Evolutionary conservation across 2,888 invertebrate species (phyloP).

Genomic region (Leucoptera coffeella): DNA sequence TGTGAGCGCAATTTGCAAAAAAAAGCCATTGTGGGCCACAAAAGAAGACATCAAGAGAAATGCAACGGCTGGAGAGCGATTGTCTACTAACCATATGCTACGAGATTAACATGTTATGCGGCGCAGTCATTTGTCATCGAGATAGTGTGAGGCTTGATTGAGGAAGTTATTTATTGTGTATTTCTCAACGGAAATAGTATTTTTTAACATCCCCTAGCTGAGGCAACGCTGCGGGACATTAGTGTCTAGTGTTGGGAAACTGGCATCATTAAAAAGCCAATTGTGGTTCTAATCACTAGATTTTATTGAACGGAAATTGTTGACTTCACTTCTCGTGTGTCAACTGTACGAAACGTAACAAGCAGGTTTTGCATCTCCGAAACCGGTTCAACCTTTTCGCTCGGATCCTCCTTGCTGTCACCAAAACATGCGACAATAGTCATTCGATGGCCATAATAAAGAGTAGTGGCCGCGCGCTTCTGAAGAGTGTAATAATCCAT

Average conservation of each 20-base stretch:
- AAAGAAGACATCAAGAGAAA: constrained; percentile 42
- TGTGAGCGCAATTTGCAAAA: constrained; percentile 37
- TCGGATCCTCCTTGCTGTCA: too few species aligned
- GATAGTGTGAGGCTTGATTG: constrained; percentile 27
- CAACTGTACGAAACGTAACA: too few species aligned
- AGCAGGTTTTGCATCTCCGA: too few species aligned
- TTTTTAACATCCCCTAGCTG: constrained; percentile 29
- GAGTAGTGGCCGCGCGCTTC: too few species aligned
- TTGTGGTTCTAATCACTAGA: too few species aligned
- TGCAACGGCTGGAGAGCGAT: constrained; percentile 25
- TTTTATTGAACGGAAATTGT: too few species aligned
- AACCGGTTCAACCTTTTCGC: too few species aligned
- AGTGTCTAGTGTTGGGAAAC: constrained; percentile 16
- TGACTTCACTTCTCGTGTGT: too few species aligned
- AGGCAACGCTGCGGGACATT: constrained; percentile 20
- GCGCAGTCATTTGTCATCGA: constrained; percentile 43
- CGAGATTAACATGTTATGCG: constrained; percentile 36
- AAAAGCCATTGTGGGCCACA: constrained; percentile 37
- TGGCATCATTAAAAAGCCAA: constrained; percentile 16
- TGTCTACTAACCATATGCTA: constrained; percentile 42
- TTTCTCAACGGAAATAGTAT: constrained; percentile 42
- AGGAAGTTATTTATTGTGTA: constrained; percentile 44
- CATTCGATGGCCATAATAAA: too few species aligned
- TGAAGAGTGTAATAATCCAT: too few species aligned
- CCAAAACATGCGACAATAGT: too few species aligned